Evolutionary conservation across 2,888 invertebrate genomes (phyloP).

Genomic region (Entomobrya proxima): DNA sequence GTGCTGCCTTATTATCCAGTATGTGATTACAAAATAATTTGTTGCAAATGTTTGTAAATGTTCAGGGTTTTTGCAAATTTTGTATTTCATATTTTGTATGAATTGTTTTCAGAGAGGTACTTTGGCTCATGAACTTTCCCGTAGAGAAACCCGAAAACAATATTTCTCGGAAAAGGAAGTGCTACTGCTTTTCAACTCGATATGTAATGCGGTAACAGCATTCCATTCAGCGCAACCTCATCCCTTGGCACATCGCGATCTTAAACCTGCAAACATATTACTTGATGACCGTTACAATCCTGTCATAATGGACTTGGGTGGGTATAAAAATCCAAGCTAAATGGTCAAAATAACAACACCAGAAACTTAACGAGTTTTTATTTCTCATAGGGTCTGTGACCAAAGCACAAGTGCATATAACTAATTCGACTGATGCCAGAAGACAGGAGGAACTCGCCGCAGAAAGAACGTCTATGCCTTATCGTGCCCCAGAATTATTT

Average conservation of each 20-base stretch:
- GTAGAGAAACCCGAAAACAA: constrained; percentile 81
- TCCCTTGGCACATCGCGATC: constrained; percentile 88
- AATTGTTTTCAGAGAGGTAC: constrained; percentile 82
- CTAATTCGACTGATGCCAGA: constrained; percentile 84
- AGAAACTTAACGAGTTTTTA: not conserved
- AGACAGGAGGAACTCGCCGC: constrained; percentile 87
- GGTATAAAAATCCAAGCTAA: no score
- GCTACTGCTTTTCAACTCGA: constrained; percentile 83
- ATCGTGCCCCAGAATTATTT: constrained; percentile 91
- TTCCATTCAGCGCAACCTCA: constrained; percentile 86
- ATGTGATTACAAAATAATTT: constrained; percentile 43
- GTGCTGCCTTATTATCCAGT: constrained; percentile 86
- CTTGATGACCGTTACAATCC: constrained; percentile 84
- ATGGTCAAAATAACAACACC: not conserved
- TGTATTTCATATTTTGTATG: not conserved
- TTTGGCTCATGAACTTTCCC: constrained; percentile 83
- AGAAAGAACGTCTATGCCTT: constrained; percentile 87
- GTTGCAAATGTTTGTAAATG: no score
- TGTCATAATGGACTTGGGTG: constrained; percentile 89
- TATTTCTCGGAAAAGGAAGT: constrained; percentile 83
- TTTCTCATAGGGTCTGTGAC: constrained; percentile 75
- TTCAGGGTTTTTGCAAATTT: not conserved
- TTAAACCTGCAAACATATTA: constrained; percentile 91
- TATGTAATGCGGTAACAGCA: constrained; percentile 86
- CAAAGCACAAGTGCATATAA: constrained; percentile 79